A percentile compares a stretch with the other conserved stretches of the same genome.
Evolutionary conservation across 2,113 vertebrate genomes (phyloP).

Genomic region (Rafetus swinhoei): DNA sequence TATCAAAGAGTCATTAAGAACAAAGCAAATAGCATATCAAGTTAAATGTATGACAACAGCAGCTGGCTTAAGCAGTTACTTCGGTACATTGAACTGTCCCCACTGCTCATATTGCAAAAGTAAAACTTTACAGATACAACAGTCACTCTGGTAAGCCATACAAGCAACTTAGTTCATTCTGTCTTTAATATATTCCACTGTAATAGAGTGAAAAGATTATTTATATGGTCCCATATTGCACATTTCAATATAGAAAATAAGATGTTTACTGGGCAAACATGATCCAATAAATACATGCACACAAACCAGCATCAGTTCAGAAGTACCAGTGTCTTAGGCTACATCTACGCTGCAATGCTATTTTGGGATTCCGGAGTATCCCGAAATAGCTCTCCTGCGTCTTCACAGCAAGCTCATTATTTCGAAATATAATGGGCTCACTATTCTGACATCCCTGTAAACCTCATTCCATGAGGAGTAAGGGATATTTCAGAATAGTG

Average conservation of each 20-base stretch:
- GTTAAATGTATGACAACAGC: constrained; percentile 48
- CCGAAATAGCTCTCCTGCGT: no score
- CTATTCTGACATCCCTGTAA: no score
- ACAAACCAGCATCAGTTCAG: background rate
- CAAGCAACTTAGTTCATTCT: background rate
- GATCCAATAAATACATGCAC: background rate
- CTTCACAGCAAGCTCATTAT: no score
- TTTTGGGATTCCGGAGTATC: no score
- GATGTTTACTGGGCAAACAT: background rate
- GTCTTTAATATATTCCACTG: constrained; percentile 14
- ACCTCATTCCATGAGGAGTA: no score
- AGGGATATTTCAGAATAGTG: no score
- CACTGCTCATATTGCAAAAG: constrained; percentile 43
- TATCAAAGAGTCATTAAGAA: constrained; percentile 55
- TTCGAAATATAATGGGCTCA: no score
- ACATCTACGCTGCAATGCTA: no score
- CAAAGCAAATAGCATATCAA: constrained; percentile 51
- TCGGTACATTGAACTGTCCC: constrained; percentile 59
- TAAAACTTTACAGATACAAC: constrained; percentile 41
- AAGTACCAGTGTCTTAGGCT: background rate
- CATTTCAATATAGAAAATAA: background rate
- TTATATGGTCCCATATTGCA: background rate
- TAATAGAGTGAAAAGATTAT: background rate
- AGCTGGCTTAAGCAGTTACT: constrained; percentile 51
- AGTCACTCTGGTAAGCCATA: background rate